Percentiles rank a stretch among this genome's conserved stretches.
These are phyloP conservation scores for Psittacara wagleri DNA, from an alignment of 2,113 vertebrate species.

Conservation along the genomic window DNA sequence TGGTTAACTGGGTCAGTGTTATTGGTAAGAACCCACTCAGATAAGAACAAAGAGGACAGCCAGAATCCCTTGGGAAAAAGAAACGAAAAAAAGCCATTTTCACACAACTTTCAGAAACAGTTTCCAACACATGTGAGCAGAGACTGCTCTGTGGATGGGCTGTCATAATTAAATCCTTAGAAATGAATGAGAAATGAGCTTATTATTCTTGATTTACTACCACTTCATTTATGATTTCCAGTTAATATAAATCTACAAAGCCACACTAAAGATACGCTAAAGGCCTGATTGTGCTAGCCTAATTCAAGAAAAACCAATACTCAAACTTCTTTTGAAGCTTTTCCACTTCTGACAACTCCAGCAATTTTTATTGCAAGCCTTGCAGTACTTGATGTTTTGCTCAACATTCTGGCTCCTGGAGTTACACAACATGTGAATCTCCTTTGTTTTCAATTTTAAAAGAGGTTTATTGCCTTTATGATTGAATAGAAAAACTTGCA, in stretches of 20 bases:
- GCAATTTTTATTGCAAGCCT: constrained; percentile 49
- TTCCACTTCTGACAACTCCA: constrained; percentile 28
- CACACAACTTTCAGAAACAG: constrained; percentile 28
- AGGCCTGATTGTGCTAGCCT: constrained; percentile 28
- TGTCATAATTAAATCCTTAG: constrained; percentile 5
- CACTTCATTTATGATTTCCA: constrained; percentile 27
- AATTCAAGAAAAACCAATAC: constrained; percentile 26
- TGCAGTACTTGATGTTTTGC: constrained; percentile 20
- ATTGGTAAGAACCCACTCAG: constrained; percentile 49
- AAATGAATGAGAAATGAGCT: constrained; percentile 33
- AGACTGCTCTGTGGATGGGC: neutral
- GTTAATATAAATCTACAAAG: constrained; percentile 33
- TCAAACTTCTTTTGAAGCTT: constrained; percentile 31
- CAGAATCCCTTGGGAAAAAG: constrained; percentile 50
- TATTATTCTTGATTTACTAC: constrained; percentile 47
- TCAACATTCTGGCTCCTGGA: neutral
- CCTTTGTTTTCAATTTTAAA: constrained; percentile 30
- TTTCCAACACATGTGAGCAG: constrained; percentile 3
- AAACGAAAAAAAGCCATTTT: constrained; percentile 33
- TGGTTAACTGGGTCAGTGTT: constrained; percentile 61
- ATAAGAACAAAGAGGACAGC: constrained; percentile 64
- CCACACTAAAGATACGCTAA: neutral
- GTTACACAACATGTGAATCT: neutral
- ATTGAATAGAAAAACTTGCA: neutral
- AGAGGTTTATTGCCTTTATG: neutral